Percentiles rank a stretch among this genome's conserved stretches.
phyloP scores from a whole-genome alignment of 2,888 invertebrate genomes.

The Macrophya alboannulata region DNA sequence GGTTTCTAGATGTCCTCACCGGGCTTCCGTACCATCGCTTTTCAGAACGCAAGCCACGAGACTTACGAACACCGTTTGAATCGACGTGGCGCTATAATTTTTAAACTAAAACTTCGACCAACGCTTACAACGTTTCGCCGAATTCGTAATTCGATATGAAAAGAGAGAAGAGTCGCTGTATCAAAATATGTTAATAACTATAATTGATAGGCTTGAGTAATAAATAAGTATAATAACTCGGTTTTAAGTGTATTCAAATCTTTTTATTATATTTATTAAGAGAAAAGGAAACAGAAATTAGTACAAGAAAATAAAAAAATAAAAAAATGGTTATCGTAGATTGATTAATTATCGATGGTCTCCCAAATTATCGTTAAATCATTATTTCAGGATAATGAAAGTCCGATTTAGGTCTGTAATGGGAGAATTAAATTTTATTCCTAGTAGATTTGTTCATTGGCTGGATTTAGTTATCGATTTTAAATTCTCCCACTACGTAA shows the following conservation, averaged over 20 bases:
- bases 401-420: neutral
- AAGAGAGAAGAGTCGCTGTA: neutral
- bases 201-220: neutral
- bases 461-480: neutral
- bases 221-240: neutral
- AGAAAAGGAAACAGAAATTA: neutral
- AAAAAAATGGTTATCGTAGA: neutral
- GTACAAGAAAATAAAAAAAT: neutral
- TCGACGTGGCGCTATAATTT: neutral
- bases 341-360: neutral
- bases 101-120: neutral
- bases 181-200: neutral
- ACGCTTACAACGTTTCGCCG: no score
- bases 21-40: no score
- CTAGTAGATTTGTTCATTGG: neutral
- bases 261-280: neutral
- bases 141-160: no score
- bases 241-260: neutral
- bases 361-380: neutral
- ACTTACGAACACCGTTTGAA: neutral
- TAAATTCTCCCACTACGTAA: neutral
- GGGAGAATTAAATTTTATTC: neutral
- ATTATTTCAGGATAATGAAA: neutral
- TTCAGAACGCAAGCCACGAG: neutral
- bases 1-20: no score